Conservation (phyloP, 2,797 vertebrate genomes). For the Gallirallus australis region DNA sequence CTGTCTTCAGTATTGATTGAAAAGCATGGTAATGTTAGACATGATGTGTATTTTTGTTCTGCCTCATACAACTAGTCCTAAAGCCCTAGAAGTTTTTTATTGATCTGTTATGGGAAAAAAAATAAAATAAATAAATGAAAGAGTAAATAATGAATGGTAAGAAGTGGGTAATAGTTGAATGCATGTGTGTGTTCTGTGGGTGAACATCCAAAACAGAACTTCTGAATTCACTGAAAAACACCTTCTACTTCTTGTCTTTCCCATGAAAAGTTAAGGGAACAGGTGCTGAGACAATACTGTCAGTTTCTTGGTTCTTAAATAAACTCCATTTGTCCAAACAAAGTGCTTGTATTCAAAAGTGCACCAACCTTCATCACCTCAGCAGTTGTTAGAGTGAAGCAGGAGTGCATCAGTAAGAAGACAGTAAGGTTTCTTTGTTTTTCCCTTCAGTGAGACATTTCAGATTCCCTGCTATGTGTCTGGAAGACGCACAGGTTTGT, state of each 20-base stretch:
- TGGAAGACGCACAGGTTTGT: not conserved
- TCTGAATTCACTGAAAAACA: not conserved
- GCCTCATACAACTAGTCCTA: not conserved
- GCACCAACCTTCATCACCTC: not conserved
- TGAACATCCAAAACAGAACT: not conserved
- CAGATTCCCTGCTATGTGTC: not conserved
- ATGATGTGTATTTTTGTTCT: not conserved
- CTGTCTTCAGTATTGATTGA: not conserved
- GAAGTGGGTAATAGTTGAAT: not conserved
- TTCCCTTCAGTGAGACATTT: not conserved
- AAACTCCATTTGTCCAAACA: not conserved
- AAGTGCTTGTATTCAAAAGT: not conserved
- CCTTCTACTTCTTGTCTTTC: not conserved
- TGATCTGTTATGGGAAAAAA: not conserved
- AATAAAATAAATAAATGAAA: too few relatives aligned
- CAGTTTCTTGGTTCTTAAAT: not conserved
- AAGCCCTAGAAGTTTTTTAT: not conserved
- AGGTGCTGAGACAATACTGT: fast-evolving
- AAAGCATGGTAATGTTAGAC: not conserved
- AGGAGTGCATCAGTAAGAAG: not conserved
- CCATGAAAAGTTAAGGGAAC: fast-evolving
- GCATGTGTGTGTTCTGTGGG: fast-evolving
- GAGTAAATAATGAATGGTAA: not conserved
- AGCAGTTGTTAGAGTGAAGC: not conserved
- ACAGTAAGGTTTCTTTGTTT: not conserved